Evolutionary conservation across 2,113 vertebrate species (phyloP).

Genomic region (Ciconia boyciana): DNA sequence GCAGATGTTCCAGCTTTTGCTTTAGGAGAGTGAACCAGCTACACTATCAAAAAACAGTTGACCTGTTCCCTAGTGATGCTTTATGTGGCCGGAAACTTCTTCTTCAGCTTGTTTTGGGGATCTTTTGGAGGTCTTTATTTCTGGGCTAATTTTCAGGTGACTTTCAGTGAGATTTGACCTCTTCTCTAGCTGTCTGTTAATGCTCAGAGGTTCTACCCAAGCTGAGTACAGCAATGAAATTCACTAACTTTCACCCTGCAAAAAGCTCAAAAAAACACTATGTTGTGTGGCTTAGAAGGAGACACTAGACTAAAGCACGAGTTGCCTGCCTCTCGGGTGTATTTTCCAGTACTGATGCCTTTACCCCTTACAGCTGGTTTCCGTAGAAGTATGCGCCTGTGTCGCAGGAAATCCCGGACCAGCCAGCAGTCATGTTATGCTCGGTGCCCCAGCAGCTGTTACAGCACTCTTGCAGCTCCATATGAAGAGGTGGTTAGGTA

Average conservation of each 20-base stretch:
- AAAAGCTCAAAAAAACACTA: background rate
- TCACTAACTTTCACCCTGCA: background rate
- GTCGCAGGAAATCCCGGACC: conserved; percentile 74
- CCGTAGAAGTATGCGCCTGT: conserved; percentile 89
- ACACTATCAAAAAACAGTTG: background rate
- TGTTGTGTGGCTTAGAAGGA: background rate
- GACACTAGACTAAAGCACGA: background rate
- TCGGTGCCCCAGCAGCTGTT: conserved; percentile 71
- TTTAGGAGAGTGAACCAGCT: background rate
- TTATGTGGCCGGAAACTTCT: background rate
- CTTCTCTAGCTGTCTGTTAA: background rate
- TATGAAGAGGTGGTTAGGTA: conserved; percentile 92
- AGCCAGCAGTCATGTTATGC: conserved; percentile 58
- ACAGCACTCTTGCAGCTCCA: conserved; percentile 57
- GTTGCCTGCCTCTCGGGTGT: accelerated
- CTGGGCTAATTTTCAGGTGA: background rate
- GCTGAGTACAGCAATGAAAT: background rate
- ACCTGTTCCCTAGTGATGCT: background rate
- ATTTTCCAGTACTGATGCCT: background rate
- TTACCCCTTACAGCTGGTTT: conserved; percentile 83
- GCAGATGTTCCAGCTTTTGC: background rate
- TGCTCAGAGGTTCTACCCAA: background rate
- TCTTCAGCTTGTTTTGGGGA: background rate
- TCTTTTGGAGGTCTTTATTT: background rate
- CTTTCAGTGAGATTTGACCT: background rate